Conservation (phyloP, 2,888 invertebrate species). For the Sthenelais limicola region DNA sequence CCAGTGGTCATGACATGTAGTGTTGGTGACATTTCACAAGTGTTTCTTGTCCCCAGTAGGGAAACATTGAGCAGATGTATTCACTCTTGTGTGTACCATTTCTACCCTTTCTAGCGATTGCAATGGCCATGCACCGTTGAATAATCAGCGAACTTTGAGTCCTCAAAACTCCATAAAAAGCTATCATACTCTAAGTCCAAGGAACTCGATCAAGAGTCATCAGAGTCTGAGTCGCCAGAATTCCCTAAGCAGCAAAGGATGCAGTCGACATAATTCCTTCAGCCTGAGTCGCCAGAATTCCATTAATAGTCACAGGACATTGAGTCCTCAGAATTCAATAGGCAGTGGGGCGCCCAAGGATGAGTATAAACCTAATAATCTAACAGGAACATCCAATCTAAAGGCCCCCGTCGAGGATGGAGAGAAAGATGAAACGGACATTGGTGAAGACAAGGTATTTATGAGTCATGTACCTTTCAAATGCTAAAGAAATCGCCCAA, state of each 20-base stretch:
- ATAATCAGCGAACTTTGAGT: slow-evolving; percentile 75
- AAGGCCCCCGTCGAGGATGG: slow-evolving; percentile 54
- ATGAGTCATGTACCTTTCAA: no score
- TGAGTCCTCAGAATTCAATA: slow-evolving; percentile 56
- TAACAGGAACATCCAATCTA: slow-evolving; percentile 47
- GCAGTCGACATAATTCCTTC: slow-evolving; percentile 65
- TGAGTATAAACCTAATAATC: slow-evolving; percentile 51
- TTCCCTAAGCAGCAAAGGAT: slow-evolving; percentile 66
- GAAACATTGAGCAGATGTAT: no score
- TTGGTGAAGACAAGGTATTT: slow-evolving; percentile 53
- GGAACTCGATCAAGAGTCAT: slow-evolving; percentile 60
- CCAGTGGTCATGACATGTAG: no score
- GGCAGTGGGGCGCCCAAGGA: slow-evolving; percentile 44
- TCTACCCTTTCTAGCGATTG: slow-evolving; percentile 75
- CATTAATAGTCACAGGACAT: slow-evolving; percentile 59
- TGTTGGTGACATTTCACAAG: no score
- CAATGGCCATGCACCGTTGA: slow-evolving; percentile 74
- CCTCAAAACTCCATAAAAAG: slow-evolving; percentile 82
- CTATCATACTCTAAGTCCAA: slow-evolving; percentile 58
- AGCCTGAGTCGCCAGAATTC: slow-evolving; percentile 41
- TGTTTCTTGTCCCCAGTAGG: no score
- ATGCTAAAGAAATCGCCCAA: neutral
- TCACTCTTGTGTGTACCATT: no score
- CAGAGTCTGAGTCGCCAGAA: slow-evolving; percentile 65
- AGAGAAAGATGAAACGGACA: slow-evolving; percentile 47